phyloP scores from a whole-genome alignment of 2,113 vertebrate genomes.

The Salvelinus namaycush region DNA sequence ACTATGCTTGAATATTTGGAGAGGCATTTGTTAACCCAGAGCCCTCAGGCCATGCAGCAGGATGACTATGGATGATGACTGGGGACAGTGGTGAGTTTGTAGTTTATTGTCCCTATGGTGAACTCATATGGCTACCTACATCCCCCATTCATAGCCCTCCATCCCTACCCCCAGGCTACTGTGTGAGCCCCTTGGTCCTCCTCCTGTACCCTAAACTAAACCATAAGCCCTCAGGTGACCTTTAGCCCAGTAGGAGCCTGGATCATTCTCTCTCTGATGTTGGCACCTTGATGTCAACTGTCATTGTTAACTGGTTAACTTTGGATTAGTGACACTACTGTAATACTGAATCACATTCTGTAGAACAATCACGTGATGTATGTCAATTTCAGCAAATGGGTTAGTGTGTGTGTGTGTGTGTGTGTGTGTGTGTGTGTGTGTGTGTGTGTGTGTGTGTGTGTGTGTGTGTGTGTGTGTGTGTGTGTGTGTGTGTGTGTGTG shows the following conservation, averaged over 20 bases:
- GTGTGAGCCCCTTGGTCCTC: slow-evolving; percentile 18
- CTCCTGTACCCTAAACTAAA: slow-evolving; percentile 1
- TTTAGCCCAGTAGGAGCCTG: neutral
- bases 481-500: neutral
- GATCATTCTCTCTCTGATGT: neutral
- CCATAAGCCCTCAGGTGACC: slow-evolving; percentile 23
- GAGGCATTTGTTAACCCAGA: slow-evolving; percentile 53
- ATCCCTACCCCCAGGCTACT: slow-evolving; percentile 16
- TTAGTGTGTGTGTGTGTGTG: neutral
- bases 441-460: neutral
- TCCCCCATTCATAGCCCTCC: no score
- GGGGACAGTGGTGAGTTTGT: slow-evolving; percentile 38
- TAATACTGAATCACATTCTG: no score
- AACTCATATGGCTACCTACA: slow-evolving; percentile 8
- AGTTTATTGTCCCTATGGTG: slow-evolving; percentile 58
- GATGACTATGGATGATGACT: slow-evolving; percentile 34
- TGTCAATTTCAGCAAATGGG: neutral
- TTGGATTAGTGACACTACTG: neutral
- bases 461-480: neutral
- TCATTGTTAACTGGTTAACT: neutral
- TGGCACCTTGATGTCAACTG: neutral
- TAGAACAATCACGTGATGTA: neutral
- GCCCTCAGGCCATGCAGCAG: slow-evolving; percentile 46
- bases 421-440: neutral
- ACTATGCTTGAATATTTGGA: no score